These are phyloP conservation scores for Drosophila cyrtoloma DNA, from an alignment of 2,888 invertebrate species.

Conservation along the genomic window DNA sequence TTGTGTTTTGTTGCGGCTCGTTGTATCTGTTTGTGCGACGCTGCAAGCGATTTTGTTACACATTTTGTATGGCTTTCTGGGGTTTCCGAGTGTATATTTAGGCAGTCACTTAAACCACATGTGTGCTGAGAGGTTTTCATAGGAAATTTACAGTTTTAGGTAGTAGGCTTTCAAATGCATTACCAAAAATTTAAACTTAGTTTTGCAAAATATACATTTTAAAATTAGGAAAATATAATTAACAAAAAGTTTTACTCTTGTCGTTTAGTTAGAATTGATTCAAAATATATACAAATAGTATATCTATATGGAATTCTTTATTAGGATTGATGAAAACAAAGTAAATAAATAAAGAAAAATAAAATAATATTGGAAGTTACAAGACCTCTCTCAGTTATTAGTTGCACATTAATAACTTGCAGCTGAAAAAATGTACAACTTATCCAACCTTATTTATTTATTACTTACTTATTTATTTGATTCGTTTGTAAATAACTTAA, in stretches of 20 bases:
- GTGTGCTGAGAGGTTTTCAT: slow-evolving; percentile 12
- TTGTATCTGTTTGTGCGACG: slow-evolving; percentile 29
- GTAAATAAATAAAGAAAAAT: not conserved
- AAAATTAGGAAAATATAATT: not conserved
- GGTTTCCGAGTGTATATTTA: slow-evolving; percentile 26
- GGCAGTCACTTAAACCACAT: slow-evolving; percentile 37
- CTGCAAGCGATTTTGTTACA: slow-evolving; percentile 53
- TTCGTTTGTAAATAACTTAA: not conserved
- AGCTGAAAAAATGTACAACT: not conserved
- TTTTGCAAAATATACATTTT: not conserved
- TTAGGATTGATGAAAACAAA: too few relatives aligned
- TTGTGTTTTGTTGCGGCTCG: slow-evolving; percentile 44
- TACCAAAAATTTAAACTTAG: not conserved
- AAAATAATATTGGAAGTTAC: not conserved
- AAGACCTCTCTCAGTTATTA: not conserved
- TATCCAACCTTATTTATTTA: not conserved
- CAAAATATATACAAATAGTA: not conserved
- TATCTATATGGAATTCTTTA: not conserved
- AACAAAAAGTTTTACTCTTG: not conserved
- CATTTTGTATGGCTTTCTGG: slow-evolving; percentile 27
- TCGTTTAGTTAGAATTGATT: not conserved
- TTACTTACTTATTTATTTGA: not conserved
- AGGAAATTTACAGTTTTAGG: not conserved
- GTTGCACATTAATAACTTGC: not conserved
- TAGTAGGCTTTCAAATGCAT: slow-evolving; percentile 3